Evolutionary conservation across 2,113 vertebrate genomes (phyloP), one percentile per base, ranked within the genome.

Genomic region (Syrmaticus mikado): DNA sequence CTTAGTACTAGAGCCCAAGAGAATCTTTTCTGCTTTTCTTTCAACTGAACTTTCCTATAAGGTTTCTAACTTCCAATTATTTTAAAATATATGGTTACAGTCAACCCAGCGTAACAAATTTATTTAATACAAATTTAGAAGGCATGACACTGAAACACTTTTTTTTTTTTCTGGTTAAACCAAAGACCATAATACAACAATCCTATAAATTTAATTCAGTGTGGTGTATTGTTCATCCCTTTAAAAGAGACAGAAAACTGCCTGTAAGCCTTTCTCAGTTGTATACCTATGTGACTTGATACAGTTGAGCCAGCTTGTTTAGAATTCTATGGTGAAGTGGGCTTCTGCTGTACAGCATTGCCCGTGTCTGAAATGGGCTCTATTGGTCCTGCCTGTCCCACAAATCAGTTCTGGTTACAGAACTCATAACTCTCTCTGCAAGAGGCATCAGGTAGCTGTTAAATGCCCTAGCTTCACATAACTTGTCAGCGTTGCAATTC

Each of bases 361-460:
- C 46, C 8, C 2, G 0, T 10, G 4, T 52, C 22, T 8, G 45
- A 61, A 57, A n/a, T 27, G 6, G 25, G 25, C 4, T 7, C 61
- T 62, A 17, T n/a, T 25, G 36, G 28, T 6, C 64, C 8, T 58
- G 18, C 27, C 25, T 45, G 57, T 25, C 20, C 71, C 28, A 45
- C 17, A 50, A 13, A 21, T 22, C 43, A 77, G 2, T 61, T 82
- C 85, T 25, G 8, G 4, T 30, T 70, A 66, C 48, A 67, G n/a
- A 45, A 60, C 20, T 52, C 53, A 78, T 36, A 66, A 60, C 40
- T 74, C 3, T 5, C 3, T 43, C 40, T 65, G 10, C 17, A 32
- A 18, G 8, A 19, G 0, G 0, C 0, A 3, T 70, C 55, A 38
- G n/a, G 13, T 25, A 53, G 19, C 25, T 67, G 7, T 43, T 22